These are phyloP conservation scores for Puma concolor DNA, from an alignment of 2,113 vertebrate genomes.

Conservation along the genomic window DNA sequence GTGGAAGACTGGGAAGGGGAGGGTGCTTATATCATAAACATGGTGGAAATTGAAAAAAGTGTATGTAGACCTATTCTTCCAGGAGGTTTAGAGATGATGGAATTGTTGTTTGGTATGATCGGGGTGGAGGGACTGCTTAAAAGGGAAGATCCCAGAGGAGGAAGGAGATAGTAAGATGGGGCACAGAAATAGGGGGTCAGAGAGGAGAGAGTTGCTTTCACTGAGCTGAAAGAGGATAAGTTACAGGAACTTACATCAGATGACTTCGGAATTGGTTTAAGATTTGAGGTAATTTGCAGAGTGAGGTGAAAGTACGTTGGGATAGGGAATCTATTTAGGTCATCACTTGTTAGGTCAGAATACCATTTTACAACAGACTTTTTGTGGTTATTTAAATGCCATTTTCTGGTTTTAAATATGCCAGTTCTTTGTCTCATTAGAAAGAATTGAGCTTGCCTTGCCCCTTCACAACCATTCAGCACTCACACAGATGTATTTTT, in stretches of 20 bases:
- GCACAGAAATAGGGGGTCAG: not conserved
- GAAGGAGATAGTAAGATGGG: not conserved
- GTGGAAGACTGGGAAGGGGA: not conserved
- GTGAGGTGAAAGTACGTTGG: not conserved
- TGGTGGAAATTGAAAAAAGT: not conserved
- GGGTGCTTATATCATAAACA: not conserved
- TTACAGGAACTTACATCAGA: not conserved
- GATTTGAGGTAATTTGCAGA: not conserved
- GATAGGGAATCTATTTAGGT: not conserved
- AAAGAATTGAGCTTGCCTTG: slow-evolving; percentile 24
- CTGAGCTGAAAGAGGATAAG: not conserved
- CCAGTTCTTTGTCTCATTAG: slow-evolving; percentile 7
- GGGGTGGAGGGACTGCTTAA: not conserved
- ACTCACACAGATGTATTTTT: not conserved
- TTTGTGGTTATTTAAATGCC: slow-evolving; percentile 22
- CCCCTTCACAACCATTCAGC: not conserved
- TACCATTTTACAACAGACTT: not conserved
- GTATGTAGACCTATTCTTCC: not conserved
- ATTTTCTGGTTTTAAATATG: slow-evolving; percentile 13
- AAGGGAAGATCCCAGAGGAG: not conserved
- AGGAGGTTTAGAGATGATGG: not conserved
- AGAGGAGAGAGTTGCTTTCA: not conserved
- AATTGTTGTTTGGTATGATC: not conserved
- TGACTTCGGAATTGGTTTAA: not conserved
- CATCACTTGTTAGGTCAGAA: not conserved